Evolutionary conservation across 2,797 vertebrate species (phyloP).

Genomic region (Tapera naevia): DNA sequence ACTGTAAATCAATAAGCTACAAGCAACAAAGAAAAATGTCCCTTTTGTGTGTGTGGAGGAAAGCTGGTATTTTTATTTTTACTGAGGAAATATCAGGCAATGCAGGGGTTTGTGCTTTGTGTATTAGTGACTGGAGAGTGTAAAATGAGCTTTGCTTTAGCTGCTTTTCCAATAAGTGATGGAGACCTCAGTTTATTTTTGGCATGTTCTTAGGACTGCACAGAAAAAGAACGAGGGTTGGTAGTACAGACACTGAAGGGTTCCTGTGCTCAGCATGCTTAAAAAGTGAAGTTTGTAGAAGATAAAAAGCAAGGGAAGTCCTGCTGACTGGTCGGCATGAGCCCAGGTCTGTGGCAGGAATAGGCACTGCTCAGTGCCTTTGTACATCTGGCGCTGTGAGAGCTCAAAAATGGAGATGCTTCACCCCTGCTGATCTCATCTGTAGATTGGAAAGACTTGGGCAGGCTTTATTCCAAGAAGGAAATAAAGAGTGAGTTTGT

Average conservation of each 20-base stretch:
- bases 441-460: background rate
- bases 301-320: background rate
- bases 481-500: background rate
- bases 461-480: background rate
- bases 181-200: background rate
- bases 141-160: background rate
- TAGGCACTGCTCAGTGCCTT: background rate
- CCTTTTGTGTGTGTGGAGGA: background rate
- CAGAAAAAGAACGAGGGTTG: background rate
- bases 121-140: background rate
- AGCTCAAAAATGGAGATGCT: background rate
- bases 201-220: background rate
- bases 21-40: background rate
- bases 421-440: background rate
- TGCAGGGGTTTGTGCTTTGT: background rate
- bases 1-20: constrained; percentile 14
- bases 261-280: background rate
- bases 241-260: background rate
- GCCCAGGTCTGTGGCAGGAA: background rate
- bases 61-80: background rate
- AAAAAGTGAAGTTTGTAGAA: background rate
- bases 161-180: background rate
- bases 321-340: background rate
- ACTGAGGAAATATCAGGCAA: background rate
- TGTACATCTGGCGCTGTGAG: background rate